Conservation (phyloP, 2,797 vertebrate genomes). For the Leuciscus waleckii region DNA sequence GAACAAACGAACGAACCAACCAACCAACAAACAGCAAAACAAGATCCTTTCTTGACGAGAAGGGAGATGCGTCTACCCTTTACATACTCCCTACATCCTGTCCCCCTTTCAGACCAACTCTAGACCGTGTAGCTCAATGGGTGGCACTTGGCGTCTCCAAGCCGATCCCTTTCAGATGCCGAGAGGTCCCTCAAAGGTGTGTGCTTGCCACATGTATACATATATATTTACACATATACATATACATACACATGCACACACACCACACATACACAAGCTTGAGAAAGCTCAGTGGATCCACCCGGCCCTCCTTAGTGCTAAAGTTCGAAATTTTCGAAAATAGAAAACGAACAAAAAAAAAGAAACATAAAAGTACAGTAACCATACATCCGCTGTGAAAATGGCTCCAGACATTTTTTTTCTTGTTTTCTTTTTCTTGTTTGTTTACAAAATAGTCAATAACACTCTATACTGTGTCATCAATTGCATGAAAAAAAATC, state of each 20-base stretch:
- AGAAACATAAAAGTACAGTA: conserved; percentile 59
- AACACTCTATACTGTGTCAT: conserved; percentile 71
- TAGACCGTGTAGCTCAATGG: conserved; percentile 20
- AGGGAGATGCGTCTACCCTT: conserved; percentile 29
- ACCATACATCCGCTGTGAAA: conserved; percentile 68
- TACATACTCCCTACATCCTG: conserved; percentile 21
- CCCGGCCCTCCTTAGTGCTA: conserved; percentile 75
- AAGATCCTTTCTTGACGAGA: conserved; percentile 51
- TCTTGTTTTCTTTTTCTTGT: conserved; percentile 62
- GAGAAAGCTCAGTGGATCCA: conserved; percentile 72
- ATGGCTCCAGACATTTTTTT: conserved; percentile 67
- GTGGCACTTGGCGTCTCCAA: conserved; percentile 16
- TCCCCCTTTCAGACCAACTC: conserved; percentile 24
- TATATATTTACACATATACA: conserved; percentile 75
- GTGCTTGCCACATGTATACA: conserved; percentile 72
- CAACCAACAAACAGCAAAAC: conserved; percentile 49
- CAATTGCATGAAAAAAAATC: conserved; percentile 74
- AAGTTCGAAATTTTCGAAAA: conserved; percentile 70
- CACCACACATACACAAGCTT: conserved; percentile 68
- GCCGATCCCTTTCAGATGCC: conserved; percentile 15
- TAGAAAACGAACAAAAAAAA: conserved; percentile 50
- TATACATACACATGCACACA: conserved; percentile 58
- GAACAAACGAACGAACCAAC: conserved; percentile 1
- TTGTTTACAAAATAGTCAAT: conserved; percentile 70
- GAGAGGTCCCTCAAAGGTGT: conserved; percentile 49